A percentile compares a stretch with the other conserved stretches of the same genome.
These are phyloP conservation scores for Hucho hucho DNA, from an alignment of 2,113 vertebrate species.

Conservation along the genomic window DNA sequence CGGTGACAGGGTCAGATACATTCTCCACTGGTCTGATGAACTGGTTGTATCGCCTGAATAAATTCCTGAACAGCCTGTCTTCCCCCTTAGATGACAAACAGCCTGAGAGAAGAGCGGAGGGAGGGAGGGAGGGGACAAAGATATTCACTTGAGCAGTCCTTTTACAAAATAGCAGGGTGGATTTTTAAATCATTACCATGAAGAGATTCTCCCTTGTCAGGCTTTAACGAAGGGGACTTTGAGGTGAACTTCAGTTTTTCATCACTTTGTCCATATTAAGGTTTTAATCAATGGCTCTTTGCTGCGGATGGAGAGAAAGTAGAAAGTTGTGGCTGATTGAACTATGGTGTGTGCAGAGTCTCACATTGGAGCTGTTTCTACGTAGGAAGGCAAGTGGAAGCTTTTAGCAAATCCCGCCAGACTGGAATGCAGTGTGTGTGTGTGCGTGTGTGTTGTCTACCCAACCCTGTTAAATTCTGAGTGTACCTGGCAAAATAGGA, in stretches of 20 bases:
- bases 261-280: slow-evolving; percentile 3
- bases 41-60: slow-evolving; percentile 88
- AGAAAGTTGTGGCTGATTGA: background rate
- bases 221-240: background rate
- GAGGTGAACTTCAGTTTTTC: background rate
- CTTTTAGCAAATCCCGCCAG: slow-evolving; percentile 21
- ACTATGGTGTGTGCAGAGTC: background rate
- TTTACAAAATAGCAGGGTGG: no score
- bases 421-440: slow-evolving; percentile 1
- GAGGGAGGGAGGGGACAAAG: background rate
- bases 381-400: background rate
- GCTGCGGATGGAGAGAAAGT: background rate
- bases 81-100: slow-evolving; percentile 76
- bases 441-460: background rate
- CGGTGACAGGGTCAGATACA: slow-evolving; percentile 88
- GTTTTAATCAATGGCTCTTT: slow-evolving; percentile 19
- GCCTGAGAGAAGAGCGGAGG: slow-evolving; percentile 53
- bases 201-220: no score
- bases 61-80: slow-evolving; percentile 82
- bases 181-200: no score
- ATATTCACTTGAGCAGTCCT: background rate
- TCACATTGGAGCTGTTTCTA: background rate
- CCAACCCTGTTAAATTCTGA: background rate
- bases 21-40: slow-evolving; percentile 92
- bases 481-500: slow-evolving; percentile 12